Evolutionary conservation across 2,113 vertebrate species (phyloP), one percentile per base, ranked within the genome.

Genomic region (Archocentrus centrarchus): DNA sequence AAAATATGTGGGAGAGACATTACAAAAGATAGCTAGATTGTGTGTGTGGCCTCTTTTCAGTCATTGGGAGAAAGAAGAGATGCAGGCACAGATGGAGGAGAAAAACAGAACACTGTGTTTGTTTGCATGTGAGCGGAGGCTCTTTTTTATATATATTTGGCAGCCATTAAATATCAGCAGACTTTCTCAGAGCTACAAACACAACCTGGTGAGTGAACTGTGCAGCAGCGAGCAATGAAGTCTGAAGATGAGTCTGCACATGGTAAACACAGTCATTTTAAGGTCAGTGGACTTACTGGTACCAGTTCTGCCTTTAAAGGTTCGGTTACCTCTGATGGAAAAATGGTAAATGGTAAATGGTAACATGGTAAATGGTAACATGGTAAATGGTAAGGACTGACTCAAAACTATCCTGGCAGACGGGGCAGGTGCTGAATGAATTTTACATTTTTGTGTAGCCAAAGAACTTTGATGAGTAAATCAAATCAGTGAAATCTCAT

Each of bases 41-140:
- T 8, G 59, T 22, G 37, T 68, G 15, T 59, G 22, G 18, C 68
- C 58, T 80, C 41, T 76, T 30, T 79, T 50, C 57, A 80, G 83
- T 62, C 68, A 39, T 17, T 37, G n/a, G 66, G 78, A 83, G 44
- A 24, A 41, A 47, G 53, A 50, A 11, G 88, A 59, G 55, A 70
- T 2, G 6, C 10, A 32, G 15, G 44, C 85, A 59, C 88, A 90
- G 85, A 90, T 85, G 88, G 88, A 86, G 83, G 39, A 37, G 39
- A 62, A 27, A 59, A 66, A 35, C 10, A 83, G 73, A 79, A 6
- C 75, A 13, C 61, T 27, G 27, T 27, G 59, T 86, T 86, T 86
- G 81, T 86, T 70, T 47, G 44, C 50, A 70, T 6, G 24, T 53
- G 44, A 53, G 44, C 20, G 15, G 24, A 70, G 30, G 66, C 3